Conservation (phyloP, 2,797 vertebrate genomes). For the Arremon aurantiirostris region DNA sequence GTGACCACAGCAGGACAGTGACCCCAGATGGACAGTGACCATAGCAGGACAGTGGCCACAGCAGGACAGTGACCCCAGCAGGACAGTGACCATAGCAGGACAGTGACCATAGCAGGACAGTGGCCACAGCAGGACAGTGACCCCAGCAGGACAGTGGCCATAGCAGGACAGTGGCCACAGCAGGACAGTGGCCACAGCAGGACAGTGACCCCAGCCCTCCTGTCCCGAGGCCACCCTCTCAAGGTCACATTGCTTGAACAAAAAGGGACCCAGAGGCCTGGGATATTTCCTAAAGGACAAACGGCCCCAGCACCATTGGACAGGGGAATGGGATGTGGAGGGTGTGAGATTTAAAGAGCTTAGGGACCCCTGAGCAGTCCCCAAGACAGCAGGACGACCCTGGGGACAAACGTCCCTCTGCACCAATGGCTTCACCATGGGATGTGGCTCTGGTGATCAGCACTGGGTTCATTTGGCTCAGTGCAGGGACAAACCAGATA, state of each 20-base stretch:
- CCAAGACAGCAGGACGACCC: fast-evolving
- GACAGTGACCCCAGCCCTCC: too few species aligned
- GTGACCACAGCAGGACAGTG: too few species aligned
- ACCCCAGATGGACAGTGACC: too few species aligned
- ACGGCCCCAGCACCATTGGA: fast-evolving
- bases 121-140: too few species aligned
- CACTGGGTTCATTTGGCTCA: fast-evolving
- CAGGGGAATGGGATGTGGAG: fast-evolving
- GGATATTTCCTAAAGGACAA: background rate
- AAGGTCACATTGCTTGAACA: background rate
- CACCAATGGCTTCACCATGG: fast-evolving
- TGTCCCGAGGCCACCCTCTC: background rate
- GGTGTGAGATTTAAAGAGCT: background rate
- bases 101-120: too few species aligned
- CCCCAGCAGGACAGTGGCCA: too few species aligned
- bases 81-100: too few species aligned
- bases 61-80: too few species aligned
- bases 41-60: too few species aligned
- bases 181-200: too few species aligned
- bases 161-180: too few species aligned
- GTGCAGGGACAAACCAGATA: background rate
- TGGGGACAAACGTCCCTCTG: background rate
- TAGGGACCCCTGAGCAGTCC: background rate
- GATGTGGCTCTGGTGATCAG: fast-evolving
- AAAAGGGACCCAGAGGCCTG: fast-evolving